Conservation (phyloP, 2,888 invertebrate genomes). For the Eurytoma californica region DNA sequence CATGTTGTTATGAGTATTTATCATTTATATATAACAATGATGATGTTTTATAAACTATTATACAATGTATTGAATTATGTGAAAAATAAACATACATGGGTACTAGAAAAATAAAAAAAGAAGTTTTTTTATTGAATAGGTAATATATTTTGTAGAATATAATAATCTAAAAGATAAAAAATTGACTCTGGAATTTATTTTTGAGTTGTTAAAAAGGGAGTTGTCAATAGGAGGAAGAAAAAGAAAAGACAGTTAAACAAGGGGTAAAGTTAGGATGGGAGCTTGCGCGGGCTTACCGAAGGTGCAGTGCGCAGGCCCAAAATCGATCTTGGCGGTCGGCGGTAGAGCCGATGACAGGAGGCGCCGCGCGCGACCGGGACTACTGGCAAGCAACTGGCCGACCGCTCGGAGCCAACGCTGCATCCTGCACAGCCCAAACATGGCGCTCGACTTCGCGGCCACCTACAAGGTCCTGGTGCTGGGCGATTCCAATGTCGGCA, state of each 20-base stretch:
- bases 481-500: conserved; percentile 93
- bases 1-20: conserved; percentile 42
- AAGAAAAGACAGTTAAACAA: too few species aligned
- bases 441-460: conserved; percentile 91
- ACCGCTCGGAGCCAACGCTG: background rate
- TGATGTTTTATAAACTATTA: conserved; percentile 45
- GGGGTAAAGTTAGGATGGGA: too few species aligned
- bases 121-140: too few species aligned
- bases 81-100: conserved; percentile 42
- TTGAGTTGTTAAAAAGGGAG: too few species aligned
- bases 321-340: conserved; percentile 64
- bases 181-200: too few species aligned
- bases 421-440: conserved; percentile 70
- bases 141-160: too few species aligned
- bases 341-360: background rate
- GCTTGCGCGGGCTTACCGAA: conserved; percentile 1
- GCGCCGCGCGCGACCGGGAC: background rate
- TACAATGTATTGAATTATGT: conserved; percentile 40
- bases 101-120: conserved; percentile 11
- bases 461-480: conserved; percentile 91
- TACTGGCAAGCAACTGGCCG: background rate
- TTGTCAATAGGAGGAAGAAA: too few species aligned
- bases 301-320: conserved; percentile 67
- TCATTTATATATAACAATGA: conserved; percentile 20
- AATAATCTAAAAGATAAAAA: too few species aligned